These are phyloP conservation scores for Nothocercus nigrocapillus DNA, from an alignment of 2,113 vertebrate genomes.

Conservation along the genomic window DNA sequence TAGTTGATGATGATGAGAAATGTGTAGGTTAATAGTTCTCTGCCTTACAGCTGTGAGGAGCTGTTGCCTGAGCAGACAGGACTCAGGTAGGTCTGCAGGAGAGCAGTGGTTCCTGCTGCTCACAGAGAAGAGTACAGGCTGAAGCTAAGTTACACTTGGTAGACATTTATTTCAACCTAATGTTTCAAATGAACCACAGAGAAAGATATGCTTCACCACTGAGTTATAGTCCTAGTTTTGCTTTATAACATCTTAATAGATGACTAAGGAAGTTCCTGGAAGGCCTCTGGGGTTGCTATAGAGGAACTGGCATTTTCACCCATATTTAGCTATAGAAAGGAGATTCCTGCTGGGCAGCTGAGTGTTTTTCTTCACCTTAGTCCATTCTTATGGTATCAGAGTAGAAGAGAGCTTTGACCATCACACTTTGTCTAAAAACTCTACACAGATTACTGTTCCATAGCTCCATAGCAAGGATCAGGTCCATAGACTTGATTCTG, in stretches of 20 bases:
- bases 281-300: neutral
- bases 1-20: too few species aligned
- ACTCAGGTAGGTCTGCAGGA: neutral
- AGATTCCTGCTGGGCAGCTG: neutral
- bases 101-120: neutral
- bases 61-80: fast-evolving
- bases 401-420: neutral
- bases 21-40: too few species aligned
- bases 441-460: neutral
- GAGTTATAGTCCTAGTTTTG: neutral
- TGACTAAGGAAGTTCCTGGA: neutral
- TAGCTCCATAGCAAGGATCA: neutral
- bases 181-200: neutral
- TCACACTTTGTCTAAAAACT: neutral
- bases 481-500: neutral
- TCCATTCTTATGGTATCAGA: neutral
- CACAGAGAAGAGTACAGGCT: neutral
- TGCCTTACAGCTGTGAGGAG: neutral
- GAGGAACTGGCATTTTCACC: neutral
- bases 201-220: neutral
- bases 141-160: neutral
- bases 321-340: neutral
- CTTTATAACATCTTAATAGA: neutral
- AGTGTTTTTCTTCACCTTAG: neutral
- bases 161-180: neutral